A percentile compares a stretch with the other conserved stretches of the same genome.
Conservation (phyloP, 35 echinoderm and acorn worm genomes). For the Amphiura filiformis region DNA sequence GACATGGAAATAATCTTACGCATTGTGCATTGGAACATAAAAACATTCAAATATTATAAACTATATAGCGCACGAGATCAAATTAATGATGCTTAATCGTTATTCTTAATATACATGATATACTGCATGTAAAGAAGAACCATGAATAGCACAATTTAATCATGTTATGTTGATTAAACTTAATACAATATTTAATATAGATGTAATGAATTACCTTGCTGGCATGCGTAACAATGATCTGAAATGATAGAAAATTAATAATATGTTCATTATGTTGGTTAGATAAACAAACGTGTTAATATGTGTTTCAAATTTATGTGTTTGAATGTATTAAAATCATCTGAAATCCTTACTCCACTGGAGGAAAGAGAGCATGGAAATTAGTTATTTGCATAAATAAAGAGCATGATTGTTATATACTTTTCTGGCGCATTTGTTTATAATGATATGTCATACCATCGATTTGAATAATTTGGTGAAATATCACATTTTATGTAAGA, state of each 20-base stretch:
- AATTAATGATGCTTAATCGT: no score
- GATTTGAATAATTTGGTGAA: neutral
- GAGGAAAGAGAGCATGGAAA: no score
- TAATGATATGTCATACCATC: neutral
- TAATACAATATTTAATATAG: neutral
- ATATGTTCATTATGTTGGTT: neutral
- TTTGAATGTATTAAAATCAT: neutral
- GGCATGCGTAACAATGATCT: constrained; percentile 64
- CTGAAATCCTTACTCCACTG: neutral
- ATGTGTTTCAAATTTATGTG: no score
- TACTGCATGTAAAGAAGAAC: no score
- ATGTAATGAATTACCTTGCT: constrained; percentile 26
- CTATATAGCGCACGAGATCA: no score
- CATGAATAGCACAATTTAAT: neutral
- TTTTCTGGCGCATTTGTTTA: neutral
- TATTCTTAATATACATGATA: no score
- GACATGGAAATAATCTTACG: no score
- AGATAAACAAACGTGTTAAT: neutral
- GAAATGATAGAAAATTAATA: neutral
- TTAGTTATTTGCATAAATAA: neutral
- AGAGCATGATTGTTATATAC: neutral
- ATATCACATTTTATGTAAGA: no score
- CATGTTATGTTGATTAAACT: neutral
- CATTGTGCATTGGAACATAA: no score
- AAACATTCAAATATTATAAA: no score